Percentiles rank a stretch among this genome's conserved stretches.
These are phyloP conservation scores for Epinephelus fuscoguttatus DNA, from an alignment of 2,113 vertebrate species.

Conservation along the genomic window DNA sequence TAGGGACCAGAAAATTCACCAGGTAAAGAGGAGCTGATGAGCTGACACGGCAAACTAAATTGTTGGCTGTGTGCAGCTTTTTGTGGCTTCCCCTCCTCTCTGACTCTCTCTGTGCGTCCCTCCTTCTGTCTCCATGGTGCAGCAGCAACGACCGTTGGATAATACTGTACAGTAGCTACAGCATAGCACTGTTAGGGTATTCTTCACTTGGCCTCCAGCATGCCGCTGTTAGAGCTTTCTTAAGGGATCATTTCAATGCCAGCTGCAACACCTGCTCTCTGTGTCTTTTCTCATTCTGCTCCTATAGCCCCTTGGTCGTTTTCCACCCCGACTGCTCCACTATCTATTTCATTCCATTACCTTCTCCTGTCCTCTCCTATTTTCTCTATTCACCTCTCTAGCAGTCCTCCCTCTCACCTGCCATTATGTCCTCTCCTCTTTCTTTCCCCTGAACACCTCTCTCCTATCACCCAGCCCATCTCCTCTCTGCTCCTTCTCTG, in stretches of 20 bases:
- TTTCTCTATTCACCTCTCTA: conserved; percentile 53
- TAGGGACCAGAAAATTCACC: conserved; percentile 28
- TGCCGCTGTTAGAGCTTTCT: conserved; percentile 51
- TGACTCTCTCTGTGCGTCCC: conserved; percentile 15
- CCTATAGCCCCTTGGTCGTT: neutral
- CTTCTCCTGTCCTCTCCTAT: conserved; percentile 33
- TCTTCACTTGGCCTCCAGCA: conserved; percentile 54
- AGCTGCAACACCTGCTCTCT: conserved; percentile 52
- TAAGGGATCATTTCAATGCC: conserved; percentile 32
- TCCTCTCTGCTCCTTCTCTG: conserved; percentile 40
- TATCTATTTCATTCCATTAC: conserved; percentile 47
- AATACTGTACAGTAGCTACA: conserved; percentile 37
- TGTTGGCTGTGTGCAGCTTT: conserved; percentile 30
- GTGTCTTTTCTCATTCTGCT: conserved; percentile 14
- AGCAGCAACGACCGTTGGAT: conserved; percentile 47
- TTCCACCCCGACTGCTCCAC: neutral
- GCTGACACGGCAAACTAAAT: conserved; percentile 63
- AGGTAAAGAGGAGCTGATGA: conserved; percentile 58
- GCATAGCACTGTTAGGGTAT: conserved; percentile 35
- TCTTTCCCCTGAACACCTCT: neutral
- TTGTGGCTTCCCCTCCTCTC: conserved; percentile 28
- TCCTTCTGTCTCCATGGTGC: conserved; percentile 44
- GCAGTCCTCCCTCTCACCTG: conserved; percentile 38
- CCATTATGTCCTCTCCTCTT: conserved; percentile 27
- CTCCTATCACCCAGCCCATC: conserved; percentile 38